Evolutionary conservation across 1,140 invertebrate species (phyloP).

Genomic region (Drosophila tristis): DNA sequence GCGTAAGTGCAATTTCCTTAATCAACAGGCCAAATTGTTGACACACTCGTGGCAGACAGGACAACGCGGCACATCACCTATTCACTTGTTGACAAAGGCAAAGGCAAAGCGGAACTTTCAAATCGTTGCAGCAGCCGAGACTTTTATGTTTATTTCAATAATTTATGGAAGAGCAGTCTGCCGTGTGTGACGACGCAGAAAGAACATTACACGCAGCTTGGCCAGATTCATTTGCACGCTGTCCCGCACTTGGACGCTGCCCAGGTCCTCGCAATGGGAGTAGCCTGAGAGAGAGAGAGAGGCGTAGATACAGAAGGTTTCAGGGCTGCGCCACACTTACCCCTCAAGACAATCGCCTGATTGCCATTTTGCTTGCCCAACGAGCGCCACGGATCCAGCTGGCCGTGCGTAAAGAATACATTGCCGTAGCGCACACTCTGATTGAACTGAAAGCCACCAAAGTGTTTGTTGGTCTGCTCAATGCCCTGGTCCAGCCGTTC

Average conservation of each 20-base stretch:
- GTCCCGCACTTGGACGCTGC: slow-evolving; percentile 65
- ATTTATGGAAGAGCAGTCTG: slow-evolving; percentile 41
- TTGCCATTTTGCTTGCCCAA: slow-evolving; percentile 55
- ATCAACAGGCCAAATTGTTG: slow-evolving; percentile 61
- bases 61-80: slow-evolving; percentile 33
- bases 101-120: slow-evolving; percentile 30
- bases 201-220: slow-evolving; percentile 75
- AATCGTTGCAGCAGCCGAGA: slow-evolving; percentile 47
- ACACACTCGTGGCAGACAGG: slow-evolving; percentile 13
- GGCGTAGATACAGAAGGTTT: slow-evolving; percentile 1
- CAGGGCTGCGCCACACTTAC: slow-evolving; percentile 22
- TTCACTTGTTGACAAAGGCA: slow-evolving; percentile 45
- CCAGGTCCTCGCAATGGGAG: slow-evolving; percentile 70
- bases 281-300: slow-evolving; percentile 61
- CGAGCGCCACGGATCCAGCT: slow-evolving; percentile 87
- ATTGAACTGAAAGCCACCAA: slow-evolving; percentile 86
- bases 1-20: slow-evolving; percentile 68
- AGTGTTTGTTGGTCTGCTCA: slow-evolving; percentile 86
- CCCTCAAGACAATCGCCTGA: slow-evolving; percentile 68
- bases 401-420: slow-evolving; percentile 88
- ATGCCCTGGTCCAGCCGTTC: slow-evolving; percentile 85
- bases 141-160: slow-evolving; percentile 70
- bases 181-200: slow-evolving; percentile 56
- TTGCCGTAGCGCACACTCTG: slow-evolving; percentile 67
- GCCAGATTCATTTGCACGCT: slow-evolving; percentile 73